A percentile compares a stretch with the other conserved stretches of the same genome.
Evolutionary conservation across 2,797 vertebrate genomes (phyloP).

Genomic region (Vireo griseus): DNA sequence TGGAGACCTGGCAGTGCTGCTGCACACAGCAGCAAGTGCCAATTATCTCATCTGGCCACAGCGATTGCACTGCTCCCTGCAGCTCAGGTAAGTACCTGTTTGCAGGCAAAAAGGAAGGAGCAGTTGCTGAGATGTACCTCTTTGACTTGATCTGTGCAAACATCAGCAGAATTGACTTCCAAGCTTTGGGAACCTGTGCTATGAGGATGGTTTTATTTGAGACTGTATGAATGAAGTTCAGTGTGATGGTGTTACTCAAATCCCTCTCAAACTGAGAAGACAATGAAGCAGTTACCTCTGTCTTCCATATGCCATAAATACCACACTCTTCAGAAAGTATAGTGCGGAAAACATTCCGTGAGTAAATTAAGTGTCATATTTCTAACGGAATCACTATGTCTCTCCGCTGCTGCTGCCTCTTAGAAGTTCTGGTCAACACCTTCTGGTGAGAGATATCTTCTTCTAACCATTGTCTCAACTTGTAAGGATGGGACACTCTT

Average conservation of each 20-base stretch:
- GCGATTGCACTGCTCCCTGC: background rate
- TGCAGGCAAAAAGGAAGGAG: background rate
- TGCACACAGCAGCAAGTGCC: background rate
- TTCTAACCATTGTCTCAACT: background rate
- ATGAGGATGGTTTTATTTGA: background rate
- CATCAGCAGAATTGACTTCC: background rate
- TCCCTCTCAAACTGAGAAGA: background rate
- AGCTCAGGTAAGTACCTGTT: background rate
- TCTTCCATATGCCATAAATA: background rate
- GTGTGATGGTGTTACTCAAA: background rate
- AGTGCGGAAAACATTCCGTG: background rate
- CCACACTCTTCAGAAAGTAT: background rate
- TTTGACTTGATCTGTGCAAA: background rate
- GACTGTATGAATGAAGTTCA: background rate
- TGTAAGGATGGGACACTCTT: background rate
- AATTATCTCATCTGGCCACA: background rate
- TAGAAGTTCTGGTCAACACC: background rate
- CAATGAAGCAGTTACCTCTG: background rate
- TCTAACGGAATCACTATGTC: fast-evolving
- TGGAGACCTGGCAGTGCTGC: background rate
- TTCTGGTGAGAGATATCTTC: background rate
- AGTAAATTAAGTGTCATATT: background rate
- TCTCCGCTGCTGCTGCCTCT: background rate
- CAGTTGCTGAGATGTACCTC: background rate
- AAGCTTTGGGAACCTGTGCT: background rate